phyloP scores from a whole-genome alignment of 2,113 vertebrate genomes.

The Desmodus rotundus region DNA sequence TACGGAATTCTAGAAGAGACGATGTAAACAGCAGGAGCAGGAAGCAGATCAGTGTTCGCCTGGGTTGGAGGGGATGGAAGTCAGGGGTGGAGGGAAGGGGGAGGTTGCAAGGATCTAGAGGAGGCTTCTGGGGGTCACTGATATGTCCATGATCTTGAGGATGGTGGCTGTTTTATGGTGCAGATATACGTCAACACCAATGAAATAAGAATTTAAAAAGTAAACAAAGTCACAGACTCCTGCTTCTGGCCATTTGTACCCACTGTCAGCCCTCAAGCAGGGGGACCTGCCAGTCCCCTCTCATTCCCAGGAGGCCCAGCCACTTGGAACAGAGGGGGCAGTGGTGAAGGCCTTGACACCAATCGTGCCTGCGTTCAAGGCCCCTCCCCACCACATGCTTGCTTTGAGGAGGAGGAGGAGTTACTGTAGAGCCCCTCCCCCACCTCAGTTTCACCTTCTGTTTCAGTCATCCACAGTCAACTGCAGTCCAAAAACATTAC shows the following conservation, averaged over 20 bases:
- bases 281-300: neutral
- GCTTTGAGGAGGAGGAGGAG: neutral
- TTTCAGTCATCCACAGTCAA: no score
- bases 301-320: neutral
- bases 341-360: neutral
- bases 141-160: rapidly evolving
- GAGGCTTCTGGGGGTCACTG: neutral
- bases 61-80: neutral
- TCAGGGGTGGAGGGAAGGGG: neutral
- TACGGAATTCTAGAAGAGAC: neutral
- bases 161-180: neutral
- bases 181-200: neutral
- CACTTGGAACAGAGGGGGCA: rapidly evolving
- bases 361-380: neutral
- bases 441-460: no score
- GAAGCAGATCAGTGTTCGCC: neutral
- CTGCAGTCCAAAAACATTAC: no score
- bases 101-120: no score
- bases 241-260: neutral
- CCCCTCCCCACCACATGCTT: neutral
- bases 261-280: neutral
- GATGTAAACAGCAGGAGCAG: neutral
- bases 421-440: no score
- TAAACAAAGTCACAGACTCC: neutral
- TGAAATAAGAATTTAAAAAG: neutral